A percentile compares a stretch with the other conserved stretches of the same genome.
Conservation (phyloP, 2,797 vertebrate genomes). For the Hyperoplus lanceolatus region DNA sequence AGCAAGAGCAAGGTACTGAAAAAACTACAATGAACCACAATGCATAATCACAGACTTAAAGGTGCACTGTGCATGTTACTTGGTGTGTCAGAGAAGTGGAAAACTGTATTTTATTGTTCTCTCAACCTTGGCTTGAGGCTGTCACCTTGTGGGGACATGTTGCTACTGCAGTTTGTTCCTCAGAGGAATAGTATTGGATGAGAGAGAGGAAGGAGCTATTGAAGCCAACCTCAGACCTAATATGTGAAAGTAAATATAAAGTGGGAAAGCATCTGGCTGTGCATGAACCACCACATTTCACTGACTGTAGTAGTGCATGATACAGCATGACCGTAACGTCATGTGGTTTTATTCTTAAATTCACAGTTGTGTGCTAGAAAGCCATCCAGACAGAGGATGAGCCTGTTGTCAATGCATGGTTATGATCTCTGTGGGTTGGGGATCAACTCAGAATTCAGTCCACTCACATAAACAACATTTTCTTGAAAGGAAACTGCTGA, state of each 20-base stretch:
- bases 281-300: conserved; percentile 27
- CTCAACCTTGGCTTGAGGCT: conserved; percentile 3
- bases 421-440: conserved; percentile 6
- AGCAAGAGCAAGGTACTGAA: conserved; percentile 90
- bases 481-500: not conserved
- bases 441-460: conserved; percentile 61
- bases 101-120: not conserved
- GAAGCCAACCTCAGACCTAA: not conserved
- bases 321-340: conserved; percentile 37
- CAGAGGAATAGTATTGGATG: not conserved
- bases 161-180: conserved; percentile 4
- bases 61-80: too few species aligned
- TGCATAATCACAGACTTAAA: not conserved
- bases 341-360: conserved; percentile 14
- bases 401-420: conserved; percentile 39
- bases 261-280: not conserved
- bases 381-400: conserved; percentile 30
- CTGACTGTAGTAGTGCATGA: conserved; percentile 47
- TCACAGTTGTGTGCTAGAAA: conserved; percentile 7
- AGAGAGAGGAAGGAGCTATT: not conserved
- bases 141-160: conserved; percentile 37
- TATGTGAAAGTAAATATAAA: conserved; percentile 1
- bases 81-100: too few species aligned
- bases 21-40: not conserved
- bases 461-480: conserved; percentile 10